phyloP scores from a whole-genome alignment of 2,888 invertebrate genomes.

The Calameuta idolon region DNA sequence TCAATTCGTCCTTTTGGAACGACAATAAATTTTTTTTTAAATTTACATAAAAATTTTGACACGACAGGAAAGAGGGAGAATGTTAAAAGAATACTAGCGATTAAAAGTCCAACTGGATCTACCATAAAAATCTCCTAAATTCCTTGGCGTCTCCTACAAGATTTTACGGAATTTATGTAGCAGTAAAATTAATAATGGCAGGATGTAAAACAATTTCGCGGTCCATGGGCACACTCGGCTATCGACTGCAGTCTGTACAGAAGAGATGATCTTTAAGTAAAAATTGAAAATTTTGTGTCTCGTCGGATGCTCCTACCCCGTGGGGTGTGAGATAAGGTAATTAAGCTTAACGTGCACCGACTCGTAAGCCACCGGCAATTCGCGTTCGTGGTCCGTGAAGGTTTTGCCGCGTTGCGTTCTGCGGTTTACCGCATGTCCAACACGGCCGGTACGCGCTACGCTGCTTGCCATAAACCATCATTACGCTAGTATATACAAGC shows the following conservation, averaged over 20 bases:
- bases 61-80: background rate
- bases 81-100: background rate
- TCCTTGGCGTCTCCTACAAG: background rate
- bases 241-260: background rate
- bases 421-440: constrained; percentile 66
- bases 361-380: constrained; percentile 41
- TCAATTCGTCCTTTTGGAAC: background rate
- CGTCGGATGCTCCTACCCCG: background rate
- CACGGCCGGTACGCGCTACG: constrained; percentile 55
- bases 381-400: constrained; percentile 39
- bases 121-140: background rate
- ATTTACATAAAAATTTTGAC: background rate
- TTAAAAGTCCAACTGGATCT: background rate
- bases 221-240: background rate
- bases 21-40: background rate
- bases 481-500: constrained; percentile 59
- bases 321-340: constrained; percentile 46
- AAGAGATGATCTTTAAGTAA: background rate
- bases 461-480: constrained; percentile 56
- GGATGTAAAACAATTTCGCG: background rate
- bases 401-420: constrained; percentile 60
- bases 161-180: background rate
- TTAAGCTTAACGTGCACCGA: constrained; percentile 53
- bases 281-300: background rate
- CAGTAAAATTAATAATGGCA: background rate